phyloP scores from a whole-genome alignment of 2,888 invertebrate genomes.

The Leucoptera coffeella region DNA sequence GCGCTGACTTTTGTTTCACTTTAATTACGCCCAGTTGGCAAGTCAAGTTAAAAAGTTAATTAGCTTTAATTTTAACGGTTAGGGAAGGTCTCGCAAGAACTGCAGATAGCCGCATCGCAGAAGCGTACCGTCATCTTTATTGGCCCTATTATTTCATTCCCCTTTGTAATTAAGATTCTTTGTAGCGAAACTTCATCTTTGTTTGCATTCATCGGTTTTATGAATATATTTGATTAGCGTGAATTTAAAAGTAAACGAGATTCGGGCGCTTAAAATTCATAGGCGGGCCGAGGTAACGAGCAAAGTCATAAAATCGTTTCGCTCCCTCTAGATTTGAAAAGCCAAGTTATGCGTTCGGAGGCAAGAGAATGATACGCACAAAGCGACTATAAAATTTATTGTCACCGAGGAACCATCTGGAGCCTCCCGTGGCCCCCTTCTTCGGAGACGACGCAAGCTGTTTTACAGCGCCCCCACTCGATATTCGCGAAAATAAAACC shows the following conservation, averaged over 20 bases:
- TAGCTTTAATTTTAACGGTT: conserved; percentile 38
- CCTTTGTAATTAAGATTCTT: too few relatives aligned
- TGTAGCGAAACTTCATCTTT: too few relatives aligned
- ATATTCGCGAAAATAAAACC: conserved; percentile 37
- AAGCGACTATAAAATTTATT: conserved; percentile 49
- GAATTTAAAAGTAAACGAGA: too few relatives aligned
- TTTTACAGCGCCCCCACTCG: conserved; percentile 26
- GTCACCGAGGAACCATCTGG: conserved; percentile 47
- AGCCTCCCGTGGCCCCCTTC: conserved; percentile 21
- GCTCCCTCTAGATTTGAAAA: conserved; percentile 33
- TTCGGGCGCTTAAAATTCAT: conserved; percentile 4
- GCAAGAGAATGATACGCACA: conserved; percentile 25
- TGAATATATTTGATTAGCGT: too few relatives aligned
- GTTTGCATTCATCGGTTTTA: too few relatives aligned
- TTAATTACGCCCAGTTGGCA: conserved; percentile 29
- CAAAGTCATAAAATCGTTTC: conserved; percentile 16
- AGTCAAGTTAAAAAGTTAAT: conserved; percentile 34
- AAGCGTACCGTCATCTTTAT: too few relatives aligned
- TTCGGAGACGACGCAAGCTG: conserved; percentile 19
- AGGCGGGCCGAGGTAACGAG: neutral
- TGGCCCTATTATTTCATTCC: too few relatives aligned
- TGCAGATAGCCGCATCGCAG: neutral
- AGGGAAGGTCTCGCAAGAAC: conserved; percentile 7
- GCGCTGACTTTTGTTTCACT: conserved; percentile 38
- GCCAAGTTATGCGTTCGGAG: conserved; percentile 31